Conservation (phyloP, 2,888 invertebrate species). For the Patella depressa region DNA sequence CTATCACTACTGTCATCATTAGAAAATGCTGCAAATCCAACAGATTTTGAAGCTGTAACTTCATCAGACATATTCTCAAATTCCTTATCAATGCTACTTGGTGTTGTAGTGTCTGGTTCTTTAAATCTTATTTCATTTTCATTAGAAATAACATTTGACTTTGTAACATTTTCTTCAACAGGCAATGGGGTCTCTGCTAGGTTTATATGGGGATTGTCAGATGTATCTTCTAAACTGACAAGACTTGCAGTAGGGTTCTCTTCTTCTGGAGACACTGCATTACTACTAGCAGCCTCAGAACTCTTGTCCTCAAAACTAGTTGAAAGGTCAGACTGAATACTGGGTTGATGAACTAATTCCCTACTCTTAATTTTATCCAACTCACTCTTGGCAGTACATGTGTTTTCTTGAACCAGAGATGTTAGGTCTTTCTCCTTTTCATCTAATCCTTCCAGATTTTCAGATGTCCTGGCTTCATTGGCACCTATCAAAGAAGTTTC, state of each 20-base stretch:
- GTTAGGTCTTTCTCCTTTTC: neutral
- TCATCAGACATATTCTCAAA: too few species aligned
- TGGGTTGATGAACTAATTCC: neutral
- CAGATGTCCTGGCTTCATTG: neutral
- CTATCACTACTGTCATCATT: neutral
- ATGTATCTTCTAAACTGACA: neutral
- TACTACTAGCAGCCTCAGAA: neutral
- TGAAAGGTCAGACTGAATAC: constrained; percentile 1
- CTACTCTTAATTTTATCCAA: neutral
- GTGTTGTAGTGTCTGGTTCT: neutral
- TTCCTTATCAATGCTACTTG: too few species aligned
- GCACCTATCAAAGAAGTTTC: neutral
- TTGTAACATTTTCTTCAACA: neutral
- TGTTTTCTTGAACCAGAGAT: neutral
- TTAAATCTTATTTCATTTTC: neutral
- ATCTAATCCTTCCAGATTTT: neutral
- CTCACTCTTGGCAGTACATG: neutral
- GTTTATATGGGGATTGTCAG: neutral
- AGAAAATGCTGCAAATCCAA: too few species aligned
- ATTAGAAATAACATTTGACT: neutral
- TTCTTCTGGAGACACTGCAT: neutral
- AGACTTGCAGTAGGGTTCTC: neutral
- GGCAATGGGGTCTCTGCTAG: neutral
- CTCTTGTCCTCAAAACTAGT: constrained; percentile 4
- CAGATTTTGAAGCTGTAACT: too few species aligned